phyloP scores from a whole-genome alignment of 2,113 vertebrate species.

The Pungitius pungitius region DNA sequence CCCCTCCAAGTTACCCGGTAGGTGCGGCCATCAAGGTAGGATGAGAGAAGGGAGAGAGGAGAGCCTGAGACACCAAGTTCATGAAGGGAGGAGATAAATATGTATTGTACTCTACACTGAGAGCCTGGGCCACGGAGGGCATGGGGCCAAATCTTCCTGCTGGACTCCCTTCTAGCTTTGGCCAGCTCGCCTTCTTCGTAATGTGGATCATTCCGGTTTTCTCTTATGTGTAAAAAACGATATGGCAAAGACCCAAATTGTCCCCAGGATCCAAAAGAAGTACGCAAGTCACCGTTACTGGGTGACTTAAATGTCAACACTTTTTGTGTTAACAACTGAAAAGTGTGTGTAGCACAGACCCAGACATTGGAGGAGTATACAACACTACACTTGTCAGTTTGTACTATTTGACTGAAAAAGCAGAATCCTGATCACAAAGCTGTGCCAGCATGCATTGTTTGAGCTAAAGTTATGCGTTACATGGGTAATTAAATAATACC shows the following conservation, averaged over 20 bases:
- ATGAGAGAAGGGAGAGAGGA: no score
- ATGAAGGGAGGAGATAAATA: no score
- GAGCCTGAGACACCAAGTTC: no score
- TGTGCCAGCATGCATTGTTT: background rate
- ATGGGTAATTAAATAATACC: no score
- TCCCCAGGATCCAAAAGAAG: background rate
- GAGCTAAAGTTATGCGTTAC: background rate
- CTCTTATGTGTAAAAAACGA: conserved; percentile 1
- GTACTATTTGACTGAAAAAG: background rate
- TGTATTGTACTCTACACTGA: no score
- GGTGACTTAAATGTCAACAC: background rate
- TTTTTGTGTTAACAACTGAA: background rate
- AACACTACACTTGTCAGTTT: background rate
- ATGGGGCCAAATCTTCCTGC: background rate
- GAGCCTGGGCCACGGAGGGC: background rate
- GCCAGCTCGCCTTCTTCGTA: background rate
- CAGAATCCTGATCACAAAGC: background rate
- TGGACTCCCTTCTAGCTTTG: background rate
- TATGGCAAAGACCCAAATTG: conserved; percentile 12
- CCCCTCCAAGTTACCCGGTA: no score
- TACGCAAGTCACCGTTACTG: background rate
- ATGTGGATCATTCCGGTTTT: background rate
- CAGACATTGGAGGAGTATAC: background rate
- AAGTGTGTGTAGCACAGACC: background rate
- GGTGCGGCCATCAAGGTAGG: no score